Evolutionary conservation across 2,113 vertebrate species (phyloP), one percentile per base, ranked within the genome.

Genomic region (Illadopsis cleaveri): DNA sequence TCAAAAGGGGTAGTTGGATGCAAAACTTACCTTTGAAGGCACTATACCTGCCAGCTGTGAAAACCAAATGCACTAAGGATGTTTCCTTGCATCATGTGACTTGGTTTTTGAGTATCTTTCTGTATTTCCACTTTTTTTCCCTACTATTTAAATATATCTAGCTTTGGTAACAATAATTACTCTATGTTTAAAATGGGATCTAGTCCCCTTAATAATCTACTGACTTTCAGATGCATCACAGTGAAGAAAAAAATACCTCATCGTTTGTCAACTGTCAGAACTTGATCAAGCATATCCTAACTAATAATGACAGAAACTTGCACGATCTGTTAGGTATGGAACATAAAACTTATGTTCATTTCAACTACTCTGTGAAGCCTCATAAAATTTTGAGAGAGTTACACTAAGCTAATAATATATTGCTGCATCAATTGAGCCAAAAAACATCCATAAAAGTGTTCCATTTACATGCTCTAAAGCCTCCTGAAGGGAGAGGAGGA

Each of bases 371-470:
- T 68, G 69, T 75, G 91, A 97, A 97, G 76, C 70, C 82, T 93
- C 83, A 91, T 97, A 93, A 96, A 97, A 94, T 79, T 83, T 85
- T 96, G 94, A 96, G 94, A 96, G 79, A 86, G 37, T 69, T 44
- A 62, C 48, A 70, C 57, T 62, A 81, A 44, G 65, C 17, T 72
- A 86, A 81, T 81, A 86, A 38, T 72, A 58, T 73, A 76, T 65
- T 51, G 78, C 85, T 92, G 64, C 53, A 89, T 85, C 82, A 89
- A 82, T 24, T 78, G 54, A 95, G 93, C 53, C 64, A 93, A 97
- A 89, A 96, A 87, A 80, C 44, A 90, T 70, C 20, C 38, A 77
- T 82, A 48, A 92, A 90, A 54, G 6, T 47, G 24, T 64, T 91
- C 61, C 37, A 96, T 96, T 86, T 48, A 61, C 56, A 79, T 86